Base-by-base conservation (phyloP, 64 coral and sea anemone species). In the Montipora capricornis region DNA sequence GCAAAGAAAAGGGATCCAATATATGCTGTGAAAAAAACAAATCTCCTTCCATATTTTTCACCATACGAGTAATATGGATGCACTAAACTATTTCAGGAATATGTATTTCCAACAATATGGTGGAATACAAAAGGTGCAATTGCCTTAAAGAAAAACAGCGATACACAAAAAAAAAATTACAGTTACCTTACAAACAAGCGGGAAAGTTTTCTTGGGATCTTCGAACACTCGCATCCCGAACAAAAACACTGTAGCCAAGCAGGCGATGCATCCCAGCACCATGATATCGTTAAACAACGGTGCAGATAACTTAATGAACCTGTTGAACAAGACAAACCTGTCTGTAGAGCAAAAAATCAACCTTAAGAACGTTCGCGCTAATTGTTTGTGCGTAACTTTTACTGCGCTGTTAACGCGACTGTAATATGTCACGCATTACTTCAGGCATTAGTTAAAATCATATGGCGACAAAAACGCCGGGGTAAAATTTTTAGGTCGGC, bases 211-310 rank as follows among this genome's bases (percentile, higher is more conserved):
- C 19, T 80, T 66, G 11, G 81, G 66, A 24, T 57, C 87, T 5
- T 66, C 3, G 14, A 80, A 74, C 15, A 76, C 76, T 61, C 75
- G 80, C 14, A 96, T 37, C 1, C 95, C 95, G 70, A 96, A 96
- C 49, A 96, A 90, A 49, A 74, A 93, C 7, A 96, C 88, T 12
- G 95, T 82, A 16, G 50, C 67, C 4, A 96, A 76, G 81, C 95
- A 93, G 58, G 93, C 16, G 57, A 96, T 96, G 9, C 87, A 90
- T 7, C 95, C 95, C 77, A 74, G 6, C 2, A 91, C 91, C 26
- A 93, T 93, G 29, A 96, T 83, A 59, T 96, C 89, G 15, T 96
- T 96, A 82, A 96, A 96, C 49, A 96, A 47, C 0, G 92, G 92
- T 9, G 92, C 92, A 0, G 92, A 94, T 19, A 69, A 45, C n/a